Conservation (phyloP, 2,888 invertebrate species). For the Blomia tropicalis region DNA sequence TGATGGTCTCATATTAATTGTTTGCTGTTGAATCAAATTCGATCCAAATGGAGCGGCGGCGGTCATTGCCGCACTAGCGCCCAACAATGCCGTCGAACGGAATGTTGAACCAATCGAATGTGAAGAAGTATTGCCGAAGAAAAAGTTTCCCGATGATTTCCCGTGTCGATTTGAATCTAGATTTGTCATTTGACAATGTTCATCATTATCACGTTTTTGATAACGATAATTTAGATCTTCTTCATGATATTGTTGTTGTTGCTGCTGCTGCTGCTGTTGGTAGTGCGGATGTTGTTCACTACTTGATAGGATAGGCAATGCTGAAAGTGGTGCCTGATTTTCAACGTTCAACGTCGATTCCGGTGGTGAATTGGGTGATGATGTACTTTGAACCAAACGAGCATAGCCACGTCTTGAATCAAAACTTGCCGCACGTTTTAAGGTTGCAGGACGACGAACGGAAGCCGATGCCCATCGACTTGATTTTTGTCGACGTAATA, state of each 20-base stretch:
- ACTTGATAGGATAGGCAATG: not conserved
- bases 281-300: not conserved
- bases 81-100: not conserved
- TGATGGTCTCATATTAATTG: not conserved
- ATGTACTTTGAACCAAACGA: slow-evolving; percentile 21
- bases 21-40: not conserved
- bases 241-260: not conserved
- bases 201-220: not conserved
- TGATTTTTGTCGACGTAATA: not conserved
- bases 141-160: not conserved
- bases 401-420: slow-evolving; percentile 25
- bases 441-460: not conserved
- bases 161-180: not conserved
- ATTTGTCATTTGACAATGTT: not conserved
- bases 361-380: slow-evolving; percentile 18
- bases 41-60: slow-evolving; percentile 1
- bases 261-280: not conserved
- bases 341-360: not conserved
- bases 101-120: not conserved
- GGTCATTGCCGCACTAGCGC: slow-evolving; percentile 7
- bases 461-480: not conserved
- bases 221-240: not conserved
- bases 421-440: slow-evolving; percentile 26
- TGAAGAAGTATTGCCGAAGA: not conserved
- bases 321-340: not conserved